A percentile compares a stretch with the other conserved stretches of the same genome.
phyloP scores from a whole-genome alignment of 2,113 vertebrate species.

The Ascaphus truei region DNA sequence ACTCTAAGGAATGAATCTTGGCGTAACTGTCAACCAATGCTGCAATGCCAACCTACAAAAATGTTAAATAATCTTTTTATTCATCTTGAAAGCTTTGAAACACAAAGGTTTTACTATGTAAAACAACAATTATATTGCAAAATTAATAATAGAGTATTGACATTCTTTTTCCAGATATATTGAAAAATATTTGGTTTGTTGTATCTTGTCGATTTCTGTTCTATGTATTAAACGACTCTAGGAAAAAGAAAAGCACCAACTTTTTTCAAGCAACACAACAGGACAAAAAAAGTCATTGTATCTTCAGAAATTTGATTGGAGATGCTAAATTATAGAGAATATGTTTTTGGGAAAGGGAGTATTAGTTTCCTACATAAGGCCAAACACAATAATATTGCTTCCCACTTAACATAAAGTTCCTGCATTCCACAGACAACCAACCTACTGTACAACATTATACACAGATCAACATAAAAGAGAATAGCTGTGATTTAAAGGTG shows the following conservation, averaged over 20 bases:
- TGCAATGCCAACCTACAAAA: constrained; percentile 3
- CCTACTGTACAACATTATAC: too few relatives aligned
- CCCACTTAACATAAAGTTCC: constrained; percentile 16
- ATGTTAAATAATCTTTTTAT: neutral
- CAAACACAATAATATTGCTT: constrained; percentile 8
- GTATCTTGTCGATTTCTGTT: constrained; percentile 1
- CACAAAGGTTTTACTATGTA: neutral
- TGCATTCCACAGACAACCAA: neutral
- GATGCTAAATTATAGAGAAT: constrained; percentile 10
- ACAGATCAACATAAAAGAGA: too few relatives aligned
- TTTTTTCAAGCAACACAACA: constrained; percentile 11
- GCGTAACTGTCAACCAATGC: neutral
- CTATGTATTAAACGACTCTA: neutral
- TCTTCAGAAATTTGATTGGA: neutral
- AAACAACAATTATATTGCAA: neutral
- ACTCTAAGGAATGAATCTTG: neutral
- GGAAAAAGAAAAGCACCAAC: neutral
- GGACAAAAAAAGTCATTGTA: constrained; percentile 24
- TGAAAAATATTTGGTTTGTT: constrained; percentile 14
- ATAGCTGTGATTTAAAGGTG: too few relatives aligned
- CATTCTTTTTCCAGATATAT: neutral
- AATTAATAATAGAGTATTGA: constrained; percentile 10
- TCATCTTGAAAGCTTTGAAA: neutral
- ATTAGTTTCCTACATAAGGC: neutral
- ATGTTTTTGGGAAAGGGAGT: constrained; percentile 12